Base-by-base conservation (phyloP, 2,888 invertebrate species). In the Notodonta ziczac region DNA sequence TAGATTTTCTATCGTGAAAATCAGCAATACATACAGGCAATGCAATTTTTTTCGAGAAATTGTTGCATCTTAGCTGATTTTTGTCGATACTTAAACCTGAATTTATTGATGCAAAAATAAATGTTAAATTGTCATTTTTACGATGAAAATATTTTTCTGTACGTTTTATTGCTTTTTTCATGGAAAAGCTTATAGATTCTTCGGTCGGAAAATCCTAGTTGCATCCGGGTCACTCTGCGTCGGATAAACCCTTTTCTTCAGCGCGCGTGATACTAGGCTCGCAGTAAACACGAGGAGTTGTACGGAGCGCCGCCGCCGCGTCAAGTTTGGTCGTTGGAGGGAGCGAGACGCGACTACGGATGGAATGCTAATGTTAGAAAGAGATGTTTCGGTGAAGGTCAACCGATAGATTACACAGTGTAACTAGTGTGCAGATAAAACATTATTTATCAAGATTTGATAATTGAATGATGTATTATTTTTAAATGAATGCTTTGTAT, bases 191-290 rank as follows among this genome's bases (percentile, higher is more conserved):
- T 75, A 78, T 80, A 69, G 68, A 63, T 72, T 81, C 77, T 78
- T 80, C 70, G 77, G 81, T 88, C 87, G 93, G 93, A 92, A 93
- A 93, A 90, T 89, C 87, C 86, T 88, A 87, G 89, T 83, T 84
- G 86, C 86, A 85, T 82, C 83, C 86, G 86, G 86, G 90, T 86
- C 89, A 86, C 78, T 83, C 85, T 82, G 88, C 93, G 90, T 92
- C 93, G 93, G 93, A 93, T 93, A 93, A 93, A 93, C 93, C 93
- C 93, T 93, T 93, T 93, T 93, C 93, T 93, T 92, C 91, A 92
- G 93, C 93, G 93, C 93, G 93, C 93, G 91, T 87, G 91, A 90
- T 93, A 93, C 93, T 91, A 93, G 93, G 93, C 86, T 79, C 80
- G 64, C 90, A 93, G 90, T 78, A 81, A 76, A 67, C 55, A 61